These are phyloP conservation scores for Notarius quadriscutis DNA, from an alignment of 2,113 vertebrate species.

Conservation along the genomic window DNA sequence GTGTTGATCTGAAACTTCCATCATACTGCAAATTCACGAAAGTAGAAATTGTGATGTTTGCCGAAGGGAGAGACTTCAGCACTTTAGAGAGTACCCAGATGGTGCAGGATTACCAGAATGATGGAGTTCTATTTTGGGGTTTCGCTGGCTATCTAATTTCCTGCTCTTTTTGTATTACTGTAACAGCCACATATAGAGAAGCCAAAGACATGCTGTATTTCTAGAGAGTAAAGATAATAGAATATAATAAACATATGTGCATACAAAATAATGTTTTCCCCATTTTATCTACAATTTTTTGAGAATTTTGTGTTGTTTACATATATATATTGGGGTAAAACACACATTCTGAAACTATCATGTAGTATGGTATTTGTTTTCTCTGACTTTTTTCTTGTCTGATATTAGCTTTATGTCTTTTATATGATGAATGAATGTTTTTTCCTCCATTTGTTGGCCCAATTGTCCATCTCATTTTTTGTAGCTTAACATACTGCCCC, in stretches of 20 bases:
- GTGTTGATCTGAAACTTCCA: background rate
- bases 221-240: background rate
- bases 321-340: background rate
- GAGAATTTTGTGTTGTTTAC: background rate
- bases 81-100: background rate
- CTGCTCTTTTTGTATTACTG: background rate
- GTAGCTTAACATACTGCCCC: background rate
- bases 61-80: background rate
- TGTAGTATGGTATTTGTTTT: background rate
- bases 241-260: background rate
- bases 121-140: constrained; percentile 5
- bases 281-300: background rate
- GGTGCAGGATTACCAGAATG: constrained; percentile 4
- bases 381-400: background rate
- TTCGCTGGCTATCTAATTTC: background rate
- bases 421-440: background rate
- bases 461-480: background rate
- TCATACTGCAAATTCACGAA: background rate
- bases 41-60: background rate
- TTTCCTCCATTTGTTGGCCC: background rate
- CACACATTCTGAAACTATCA: background rate
- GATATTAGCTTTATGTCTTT: background rate
- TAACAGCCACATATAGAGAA: background rate
- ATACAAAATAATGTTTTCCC: background rate
- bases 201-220: background rate